Evolutionary conservation across 2,797 vertebrate genomes (phyloP), one percentile per base, ranked within the genome.

Genomic region (Mionectes olivaceus): DNA sequence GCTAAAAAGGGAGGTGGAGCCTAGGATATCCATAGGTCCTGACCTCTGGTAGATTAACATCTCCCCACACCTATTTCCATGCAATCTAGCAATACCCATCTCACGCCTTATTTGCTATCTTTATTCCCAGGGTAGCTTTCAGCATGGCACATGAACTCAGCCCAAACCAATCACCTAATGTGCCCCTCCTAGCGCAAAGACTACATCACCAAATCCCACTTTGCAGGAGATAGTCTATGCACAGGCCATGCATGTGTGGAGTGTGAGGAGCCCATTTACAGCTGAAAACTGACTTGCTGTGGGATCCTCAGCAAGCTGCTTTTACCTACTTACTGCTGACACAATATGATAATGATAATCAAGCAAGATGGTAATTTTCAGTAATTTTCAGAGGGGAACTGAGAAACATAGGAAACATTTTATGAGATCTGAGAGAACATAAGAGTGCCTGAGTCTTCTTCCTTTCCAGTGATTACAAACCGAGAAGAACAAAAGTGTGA

Each of bases 161-260:
- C 39, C 14, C 37, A 37, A 64, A 67, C 9, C 22, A 79, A 39
- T n/a, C 24, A 49, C 21, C 27, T 24, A 28, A 73, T 13, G 19
- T 77, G 41, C 11, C 22, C 15, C 21, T 68, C 65, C 52, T 41
- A 46, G 10, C 69, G 44, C 16, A 32, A 41, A 68, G 47, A 11
- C 23, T 13, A 7, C 8, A 21, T 44, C n/a, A 5, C 9, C 41
- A 59, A n/a, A 89, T 19, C 53, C 53, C 28, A 35, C 69, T 76
- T 59, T 41, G 41, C 32, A 49, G 41, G 23, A 84, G 47, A 57
- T 27, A 37, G 35, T 25, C 46, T 59, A 7, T 19, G 53, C 49
- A 67, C 0, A 1, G 17, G 41, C 52, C 33, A 25, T 2, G 1
- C 22, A 28, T 1, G 10, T 35, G 22, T n/a, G 41, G 25, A 25